Conservation (phyloP, 1,140 invertebrate genomes). For the Drepana arcuata region DNA sequence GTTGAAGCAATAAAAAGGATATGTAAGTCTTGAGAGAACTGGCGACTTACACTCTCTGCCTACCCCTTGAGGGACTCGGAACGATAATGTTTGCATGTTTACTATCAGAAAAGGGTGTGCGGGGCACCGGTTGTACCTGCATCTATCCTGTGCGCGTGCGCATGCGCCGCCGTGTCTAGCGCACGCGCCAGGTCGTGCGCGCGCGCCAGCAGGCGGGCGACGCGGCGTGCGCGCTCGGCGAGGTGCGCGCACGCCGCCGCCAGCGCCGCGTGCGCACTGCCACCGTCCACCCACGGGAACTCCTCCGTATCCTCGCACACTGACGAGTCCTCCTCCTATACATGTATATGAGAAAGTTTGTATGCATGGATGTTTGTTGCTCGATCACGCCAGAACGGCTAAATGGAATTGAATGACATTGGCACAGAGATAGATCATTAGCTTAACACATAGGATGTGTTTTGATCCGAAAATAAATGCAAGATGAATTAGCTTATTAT, state of each 20-base stretch:
- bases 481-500: too few relatives aligned
- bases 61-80: not conserved
- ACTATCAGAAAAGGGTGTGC: not conserved
- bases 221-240: slow-evolving; percentile 6
- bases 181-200: slow-evolving; percentile 24
- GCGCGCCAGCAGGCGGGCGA: slow-evolving; percentile 26
- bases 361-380: not conserved
- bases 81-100: not conserved
- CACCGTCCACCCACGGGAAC: slow-evolving; percentile 27
- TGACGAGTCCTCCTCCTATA: slow-evolving; percentile 37
- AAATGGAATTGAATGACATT: not conserved
- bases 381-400: not conserved
- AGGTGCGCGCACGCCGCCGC: slow-evolving; percentile 23
- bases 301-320: slow-evolving; percentile 9
- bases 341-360: not conserved
- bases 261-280: slow-evolving; percentile 24
- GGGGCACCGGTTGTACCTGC: slow-evolving; percentile 21
- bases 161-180: not conserved
- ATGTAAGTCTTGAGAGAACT: not conserved
- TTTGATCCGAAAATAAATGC: too few relatives aligned
- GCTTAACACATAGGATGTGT: too few relatives aligned
- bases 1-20: too few relatives aligned
- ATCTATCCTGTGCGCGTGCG: slow-evolving; percentile 21
- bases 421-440: not conserved
- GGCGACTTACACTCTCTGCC: not conserved